Base-by-base conservation (phyloP, 2,113 vertebrate species). In the Oryzias curvinotus region DNA sequence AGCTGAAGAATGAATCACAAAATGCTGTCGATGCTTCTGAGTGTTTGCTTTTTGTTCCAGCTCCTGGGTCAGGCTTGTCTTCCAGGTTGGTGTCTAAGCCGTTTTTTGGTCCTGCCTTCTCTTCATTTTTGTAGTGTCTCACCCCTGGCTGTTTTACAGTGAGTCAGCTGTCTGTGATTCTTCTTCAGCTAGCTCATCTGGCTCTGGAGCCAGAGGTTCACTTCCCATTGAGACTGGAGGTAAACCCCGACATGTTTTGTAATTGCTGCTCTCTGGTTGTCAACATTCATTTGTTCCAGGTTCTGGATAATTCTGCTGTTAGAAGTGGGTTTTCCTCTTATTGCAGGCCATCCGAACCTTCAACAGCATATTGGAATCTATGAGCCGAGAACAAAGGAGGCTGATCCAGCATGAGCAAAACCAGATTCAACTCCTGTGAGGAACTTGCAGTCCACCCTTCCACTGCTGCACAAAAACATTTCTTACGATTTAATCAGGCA, bases 331-430 rank as follows among this genome's bases (percentile, higher is more conserved):
- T 4, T 46, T 44, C 19, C 10, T 67, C 0, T 51, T 6, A 4
- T 81, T 71, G 57, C 86, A 98, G 96, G 93, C 92, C 13, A 77
- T 97, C 78, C 91, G 88, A 73, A 96, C 93, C 3, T 84, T 97
- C 21, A 98, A 98, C 80, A 88, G 82, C 55, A 85, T 97, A 71
- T 78, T 98, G 6, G 86, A 92, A 4, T 72, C 58, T 18, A 30
- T 91, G 14, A 68, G 90, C 16, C 78, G 72, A 45, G 90, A 93
- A 10, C 86, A 92, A 53, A 91, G 88, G 36, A 93, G 73, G 72
- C 85, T 79, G 17, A 83, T 96, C 50, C 84, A 87, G 26, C 74
- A 76, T 0, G 88, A 91, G 19, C 85, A 93, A 62, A 90, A 89
- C 25, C 75, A 94, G 86, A 91, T 0, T 19, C 36, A 46, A 0